Conservation (phyloP, 2,888 invertebrate species). For the Pandemis corylana region DNA sequence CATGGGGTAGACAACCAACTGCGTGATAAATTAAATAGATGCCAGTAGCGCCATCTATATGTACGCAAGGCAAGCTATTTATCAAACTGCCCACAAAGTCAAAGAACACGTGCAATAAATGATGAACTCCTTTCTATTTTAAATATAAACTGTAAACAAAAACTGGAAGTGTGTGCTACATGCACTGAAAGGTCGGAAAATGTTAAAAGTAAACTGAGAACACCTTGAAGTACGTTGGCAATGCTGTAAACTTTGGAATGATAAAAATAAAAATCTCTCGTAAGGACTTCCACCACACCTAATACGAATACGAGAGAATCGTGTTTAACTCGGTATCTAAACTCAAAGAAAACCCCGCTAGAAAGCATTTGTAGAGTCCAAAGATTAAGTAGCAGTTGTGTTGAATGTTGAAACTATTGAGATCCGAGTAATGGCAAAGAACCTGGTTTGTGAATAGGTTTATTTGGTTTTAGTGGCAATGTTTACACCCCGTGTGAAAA, state of each 20-base stretch:
- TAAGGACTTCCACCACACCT: not conserved
- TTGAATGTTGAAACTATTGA: not conserved
- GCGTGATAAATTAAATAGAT: not conserved
- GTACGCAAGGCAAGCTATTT: too few relatives aligned
- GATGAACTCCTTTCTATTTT: not conserved
- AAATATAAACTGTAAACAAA: not conserved
- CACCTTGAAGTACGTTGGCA: not conserved
- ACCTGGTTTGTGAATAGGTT: not conserved
- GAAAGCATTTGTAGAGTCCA: conserved; percentile 4
- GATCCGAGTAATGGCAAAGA: not conserved
- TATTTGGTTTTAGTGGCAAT: not conserved
- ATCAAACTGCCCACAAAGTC: too few relatives aligned
- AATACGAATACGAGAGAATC: not conserved
- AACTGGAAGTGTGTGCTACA: too few relatives aligned
- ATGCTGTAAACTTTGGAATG: not conserved
- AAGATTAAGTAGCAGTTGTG: not conserved
- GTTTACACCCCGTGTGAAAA: too few relatives aligned
- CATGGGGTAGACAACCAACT: too few relatives aligned
- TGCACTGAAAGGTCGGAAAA: too few relatives aligned
- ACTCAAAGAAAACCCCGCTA: conserved; percentile 1
- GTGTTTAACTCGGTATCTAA: conserved; percentile 1
- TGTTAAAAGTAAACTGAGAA: too few relatives aligned
- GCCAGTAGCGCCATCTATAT: not conserved
- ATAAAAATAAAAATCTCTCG: not conserved
- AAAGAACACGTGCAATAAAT: not conserved